Base-by-base conservation (phyloP, 2,888 invertebrate species). In the Drosophila borborema region DNA sequence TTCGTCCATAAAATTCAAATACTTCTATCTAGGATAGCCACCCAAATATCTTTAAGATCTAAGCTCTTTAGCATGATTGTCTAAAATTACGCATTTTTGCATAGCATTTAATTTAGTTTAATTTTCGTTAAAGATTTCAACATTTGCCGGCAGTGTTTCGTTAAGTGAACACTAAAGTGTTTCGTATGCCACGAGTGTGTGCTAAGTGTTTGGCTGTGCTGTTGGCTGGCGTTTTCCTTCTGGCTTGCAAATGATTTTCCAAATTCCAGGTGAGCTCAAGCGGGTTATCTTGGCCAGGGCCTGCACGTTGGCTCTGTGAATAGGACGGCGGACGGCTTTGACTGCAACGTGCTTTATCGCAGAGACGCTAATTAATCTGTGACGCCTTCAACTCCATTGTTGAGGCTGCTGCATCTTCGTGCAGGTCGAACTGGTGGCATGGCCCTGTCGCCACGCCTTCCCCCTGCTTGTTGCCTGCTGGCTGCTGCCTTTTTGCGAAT, bases 301-400 rank as follows among this genome's bases (percentile, higher is more conserved):
- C 40, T 16, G 41, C 31, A 48, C 16, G 18, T 58, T 34, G 53
- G 18, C 16, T 23, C 41, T 49, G 38, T 60, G 59, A 36, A 51
- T 67, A 58, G 41, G 40, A 41, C 51, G 53, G 40, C 23, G 45
- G 51, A 14, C 60, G 41, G 59, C 23, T 53, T 54, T 43, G 64
- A 43, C 46, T 78, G 75, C 78, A 72, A 88, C 86, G 86, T 86
- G 86, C 85, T 71, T 86, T 86, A 86, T 86, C 86, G 74, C 80
- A 64, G 66, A 80, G 76, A 84, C 77, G 86, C 73, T 86, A 89
- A 89, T 89, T 86, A 86, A 86, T 86, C 89, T 89, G 68, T 72
- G 85, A 72, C 74, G 88, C 82, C 76, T 71, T 72, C 71, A 79
- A 69, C 79, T 59, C 51, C 69, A 85, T 80, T 87, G 85, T 74